These are phyloP conservation scores for Rattus rattus DNA, from an alignment of 2,113 vertebrate species.

Conservation along the genomic window DNA sequence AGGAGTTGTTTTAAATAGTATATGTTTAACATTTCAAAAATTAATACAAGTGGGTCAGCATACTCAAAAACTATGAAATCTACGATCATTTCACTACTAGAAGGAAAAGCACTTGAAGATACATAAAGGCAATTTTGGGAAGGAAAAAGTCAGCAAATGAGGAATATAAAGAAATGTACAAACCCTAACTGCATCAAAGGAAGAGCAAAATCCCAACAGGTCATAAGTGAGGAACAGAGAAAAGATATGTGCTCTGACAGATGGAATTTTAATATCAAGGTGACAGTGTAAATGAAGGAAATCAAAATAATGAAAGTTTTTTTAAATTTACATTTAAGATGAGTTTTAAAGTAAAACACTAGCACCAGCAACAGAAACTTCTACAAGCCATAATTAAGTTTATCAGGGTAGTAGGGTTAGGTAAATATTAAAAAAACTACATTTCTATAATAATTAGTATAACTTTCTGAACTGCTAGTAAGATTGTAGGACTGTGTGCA, in stretches of 20 bases:
- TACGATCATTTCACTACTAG: background rate
- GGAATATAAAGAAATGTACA: background rate
- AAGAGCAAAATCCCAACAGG: background rate
- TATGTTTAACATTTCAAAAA: background rate
- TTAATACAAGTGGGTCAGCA: background rate
- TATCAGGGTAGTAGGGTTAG: background rate
- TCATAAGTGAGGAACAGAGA: background rate
- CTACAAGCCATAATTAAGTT: background rate
- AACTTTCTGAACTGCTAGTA: too few relatives aligned
- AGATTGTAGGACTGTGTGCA: background rate
- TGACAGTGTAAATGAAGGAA: background rate
- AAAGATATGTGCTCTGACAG: too few relatives aligned
- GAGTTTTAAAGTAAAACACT: background rate
- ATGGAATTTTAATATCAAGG: background rate
- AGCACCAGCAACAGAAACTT: background rate
- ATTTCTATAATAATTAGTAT: background rate
- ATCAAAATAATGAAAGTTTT: background rate
- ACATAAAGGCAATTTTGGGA: too few relatives aligned
- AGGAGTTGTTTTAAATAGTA: background rate
- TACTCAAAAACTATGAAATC: background rate
- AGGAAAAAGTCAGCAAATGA: background rate
- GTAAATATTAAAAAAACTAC: background rate
- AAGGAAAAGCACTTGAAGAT: background rate
- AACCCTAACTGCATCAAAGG: background rate
- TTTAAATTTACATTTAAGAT: background rate